Conservation (phyloP, 2,113 vertebrate genomes). For the Otolemur garnettii region DNA sequence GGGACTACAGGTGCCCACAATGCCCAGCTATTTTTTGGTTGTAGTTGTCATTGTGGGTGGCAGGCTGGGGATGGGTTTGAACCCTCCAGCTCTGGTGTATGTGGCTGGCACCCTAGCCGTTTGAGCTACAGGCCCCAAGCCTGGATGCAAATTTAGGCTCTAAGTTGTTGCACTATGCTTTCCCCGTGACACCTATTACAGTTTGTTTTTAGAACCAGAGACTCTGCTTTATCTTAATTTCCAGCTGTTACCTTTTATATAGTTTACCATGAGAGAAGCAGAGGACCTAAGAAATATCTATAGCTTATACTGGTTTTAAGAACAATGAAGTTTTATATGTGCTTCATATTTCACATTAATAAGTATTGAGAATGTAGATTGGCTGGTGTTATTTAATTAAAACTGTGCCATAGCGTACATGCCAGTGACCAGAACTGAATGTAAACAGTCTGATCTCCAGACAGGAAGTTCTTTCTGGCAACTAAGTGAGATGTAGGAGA, state of each 20-base stretch:
- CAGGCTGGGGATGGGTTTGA: no score
- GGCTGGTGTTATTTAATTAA: not conserved
- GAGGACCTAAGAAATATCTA: not conserved
- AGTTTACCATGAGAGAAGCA: not conserved
- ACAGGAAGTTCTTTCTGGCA: not conserved
- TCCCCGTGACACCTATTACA: not conserved
- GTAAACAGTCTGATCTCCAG: not conserved
- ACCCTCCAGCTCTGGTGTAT: no score
- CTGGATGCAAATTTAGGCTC: not conserved
- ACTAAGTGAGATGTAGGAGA: not conserved
- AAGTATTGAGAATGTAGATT: not conserved
- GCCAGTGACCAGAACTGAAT: not conserved
- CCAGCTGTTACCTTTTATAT: not conserved
- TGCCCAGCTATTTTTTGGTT: no score
- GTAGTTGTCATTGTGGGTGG: no score
- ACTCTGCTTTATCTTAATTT: not conserved
- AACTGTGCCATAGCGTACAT: not conserved
- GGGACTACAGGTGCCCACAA: no score
- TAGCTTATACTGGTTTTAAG: not conserved
- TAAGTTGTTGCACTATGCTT: not conserved
- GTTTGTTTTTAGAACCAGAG: not conserved
- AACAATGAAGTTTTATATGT: constrained; percentile 1
- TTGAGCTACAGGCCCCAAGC: no score
- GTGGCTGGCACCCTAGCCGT: no score
- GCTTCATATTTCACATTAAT: not conserved